Base-by-base conservation (phyloP, 1,140 invertebrate species). In the Cherax quadricarinatus region DNA sequence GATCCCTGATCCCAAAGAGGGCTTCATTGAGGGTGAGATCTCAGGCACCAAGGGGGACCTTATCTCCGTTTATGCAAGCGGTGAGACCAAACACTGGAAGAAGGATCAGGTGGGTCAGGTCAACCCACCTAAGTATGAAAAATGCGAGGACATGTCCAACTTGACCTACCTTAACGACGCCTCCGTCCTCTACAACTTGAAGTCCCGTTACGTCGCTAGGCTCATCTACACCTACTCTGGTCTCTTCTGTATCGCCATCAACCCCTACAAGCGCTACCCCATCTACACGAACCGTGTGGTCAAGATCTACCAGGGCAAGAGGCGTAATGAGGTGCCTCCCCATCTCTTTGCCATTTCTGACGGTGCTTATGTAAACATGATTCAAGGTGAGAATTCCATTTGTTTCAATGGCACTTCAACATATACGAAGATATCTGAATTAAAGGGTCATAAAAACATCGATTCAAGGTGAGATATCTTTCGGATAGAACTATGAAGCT, bases 271-370 rank as follows among this genome's bases (percentile, higher is more conserved):
- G 96, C 97, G 99, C 95, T 99, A 98, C 96, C 99, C 99, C 94
- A 99, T 99, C 95, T 99, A 99, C 96, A 99, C 98, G 94, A 96
- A 96, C 94, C 97, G 98, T 95, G 99, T 98, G 95, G 98, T 99
- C 94, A 98, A 98, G 96, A 96, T 99, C 95, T 99, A 99, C 97
- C 97, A 98, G 96, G 99, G 99, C 95, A 98, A 98, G 96, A 98
- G 99, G 96, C 98, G 99, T 96, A 99, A 98, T 96, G 99, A 99
- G 97, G 98, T 99, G 94, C 99, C 99, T 95, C 99, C 99, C 93
- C 99, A 99, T 96, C 98, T 99, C 96, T 99, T 99, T 96, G 99
- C 99, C 96, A 98, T 99, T 96, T 99, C 99, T 96, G 99, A 99
- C 95, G 98, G 98, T 96, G 99, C 99, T 94, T 99, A 99, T 66